These are phyloP conservation scores for Clangula hyemalis DNA, from an alignment of 2,797 vertebrate genomes.

Conservation along the genomic window DNA sequence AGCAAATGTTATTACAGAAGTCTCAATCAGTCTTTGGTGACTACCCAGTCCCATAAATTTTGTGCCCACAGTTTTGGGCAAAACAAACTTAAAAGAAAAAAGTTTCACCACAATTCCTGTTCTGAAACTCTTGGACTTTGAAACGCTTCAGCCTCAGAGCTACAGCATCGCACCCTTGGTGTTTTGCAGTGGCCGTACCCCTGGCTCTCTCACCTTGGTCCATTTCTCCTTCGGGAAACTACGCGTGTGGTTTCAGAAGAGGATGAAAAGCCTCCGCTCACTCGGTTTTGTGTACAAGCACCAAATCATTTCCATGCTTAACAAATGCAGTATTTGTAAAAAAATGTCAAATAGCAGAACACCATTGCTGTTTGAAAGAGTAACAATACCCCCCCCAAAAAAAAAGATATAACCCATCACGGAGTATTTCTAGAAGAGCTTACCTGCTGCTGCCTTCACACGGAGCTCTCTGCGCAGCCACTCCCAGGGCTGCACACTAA, in stretches of 20 bases:
- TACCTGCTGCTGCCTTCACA: neutral
- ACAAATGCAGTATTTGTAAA: neutral
- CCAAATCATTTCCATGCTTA: neutral
- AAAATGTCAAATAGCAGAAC: neutral
- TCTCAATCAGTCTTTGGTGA: neutral
- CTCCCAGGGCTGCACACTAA: too few relatives aligned
- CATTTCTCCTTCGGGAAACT: neutral
- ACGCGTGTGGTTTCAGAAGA: fast-evolving
- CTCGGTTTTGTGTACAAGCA: neutral
- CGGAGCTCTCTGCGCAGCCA: neutral
- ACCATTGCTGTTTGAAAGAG: neutral
- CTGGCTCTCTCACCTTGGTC: neutral
- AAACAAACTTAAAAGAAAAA: neutral
- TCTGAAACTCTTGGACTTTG: neutral
- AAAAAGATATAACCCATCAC: neutral
- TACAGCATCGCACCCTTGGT: neutral
- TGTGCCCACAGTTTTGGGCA: neutral
- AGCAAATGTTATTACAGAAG: neutral
- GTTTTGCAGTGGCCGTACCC: fast-evolving
- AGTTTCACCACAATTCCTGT: neutral
- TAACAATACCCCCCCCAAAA: neutral
- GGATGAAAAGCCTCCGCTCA: too few relatives aligned
- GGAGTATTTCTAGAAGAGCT: neutral
- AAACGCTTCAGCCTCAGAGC: neutral
- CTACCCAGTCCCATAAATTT: neutral